A percentile compares a stretch with the other conserved stretches of the same genome.
These are phyloP conservation scores for Macrotis lagotis DNA, from an alignment of 2,113 vertebrate species.

Conservation along the genomic window DNA sequence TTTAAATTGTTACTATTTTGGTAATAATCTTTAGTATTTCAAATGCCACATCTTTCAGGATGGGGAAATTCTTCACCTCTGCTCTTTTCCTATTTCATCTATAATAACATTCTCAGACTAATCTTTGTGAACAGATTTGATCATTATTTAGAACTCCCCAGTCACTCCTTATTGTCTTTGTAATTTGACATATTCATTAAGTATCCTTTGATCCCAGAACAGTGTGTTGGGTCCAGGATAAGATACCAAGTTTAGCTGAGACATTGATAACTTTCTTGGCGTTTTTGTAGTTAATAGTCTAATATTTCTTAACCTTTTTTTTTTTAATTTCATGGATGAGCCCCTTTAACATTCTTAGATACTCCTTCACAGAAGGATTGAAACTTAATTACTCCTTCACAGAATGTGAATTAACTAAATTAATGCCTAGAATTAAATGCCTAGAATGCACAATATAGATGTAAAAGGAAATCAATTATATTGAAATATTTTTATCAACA, in stretches of 20 bases:
- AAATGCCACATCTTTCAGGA: not conserved
- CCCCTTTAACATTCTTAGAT: not conserved
- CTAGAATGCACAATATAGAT: not conserved
- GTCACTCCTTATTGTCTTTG: not conserved
- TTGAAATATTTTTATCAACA: not conserved
- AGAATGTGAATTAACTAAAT: too few species aligned
- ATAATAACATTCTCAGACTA: not conserved
- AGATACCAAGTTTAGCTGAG: not conserved
- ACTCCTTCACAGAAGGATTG: not conserved
- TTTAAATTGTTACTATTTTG: too few species aligned
- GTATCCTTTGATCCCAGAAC: not conserved
- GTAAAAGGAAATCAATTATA: not conserved
- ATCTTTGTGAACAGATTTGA: not conserved
- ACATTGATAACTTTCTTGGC: not conserved
- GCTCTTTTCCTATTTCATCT: not conserved
- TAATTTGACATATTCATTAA: not conserved
- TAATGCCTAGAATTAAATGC: too few species aligned
- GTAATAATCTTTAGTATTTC: too few species aligned
- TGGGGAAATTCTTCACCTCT: not conserved
- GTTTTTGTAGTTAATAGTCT: not conserved
- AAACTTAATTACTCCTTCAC: not conserved
- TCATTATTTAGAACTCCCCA: not conserved
- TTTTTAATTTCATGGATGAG: not conserved
- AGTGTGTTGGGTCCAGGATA: not conserved
- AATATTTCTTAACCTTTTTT: not conserved